Evolutionary conservation across 2,797 vertebrate genomes (phyloP).

Genomic region (Tragelaphus oryx): DNA sequence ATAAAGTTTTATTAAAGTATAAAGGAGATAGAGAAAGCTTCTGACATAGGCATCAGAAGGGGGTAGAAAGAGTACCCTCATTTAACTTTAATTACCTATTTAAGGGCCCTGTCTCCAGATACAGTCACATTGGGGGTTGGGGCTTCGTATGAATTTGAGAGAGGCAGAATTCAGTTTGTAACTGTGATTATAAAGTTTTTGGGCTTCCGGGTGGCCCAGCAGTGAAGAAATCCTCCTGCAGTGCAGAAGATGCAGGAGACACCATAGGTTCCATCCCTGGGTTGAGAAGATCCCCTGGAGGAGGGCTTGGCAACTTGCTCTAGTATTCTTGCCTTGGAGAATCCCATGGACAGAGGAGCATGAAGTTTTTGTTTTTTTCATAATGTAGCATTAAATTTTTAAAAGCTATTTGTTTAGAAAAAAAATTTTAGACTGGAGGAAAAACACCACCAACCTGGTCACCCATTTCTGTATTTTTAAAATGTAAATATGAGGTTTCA

Average conservation of each 20-base stretch:
- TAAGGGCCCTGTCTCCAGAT: not conserved
- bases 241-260: not conserved
- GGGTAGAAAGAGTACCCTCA: not conserved
- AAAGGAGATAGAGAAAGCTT: too few relatives aligned
- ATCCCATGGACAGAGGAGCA: not conserved
- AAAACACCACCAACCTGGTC: too few relatives aligned
- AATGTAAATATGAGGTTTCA: not conserved
- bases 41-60: too few relatives aligned
- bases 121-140: not conserved
- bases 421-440: not conserved
- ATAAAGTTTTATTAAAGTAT: too few relatives aligned
- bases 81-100: not conserved
- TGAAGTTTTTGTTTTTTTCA: constrained; percentile 10
- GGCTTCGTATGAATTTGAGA: not conserved
- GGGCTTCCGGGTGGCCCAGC: not conserved
- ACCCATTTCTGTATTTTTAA: not conserved
- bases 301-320: not conserved
- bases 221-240: not conserved
- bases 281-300: not conserved
- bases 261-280: not conserved
- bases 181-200: not conserved
- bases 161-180: not conserved
- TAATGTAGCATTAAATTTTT: not conserved
- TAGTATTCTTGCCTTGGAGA: not conserved
- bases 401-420: not conserved